Conservation (phyloP, 2,888 invertebrate genomes). For the Isoperla grammatica region DNA sequence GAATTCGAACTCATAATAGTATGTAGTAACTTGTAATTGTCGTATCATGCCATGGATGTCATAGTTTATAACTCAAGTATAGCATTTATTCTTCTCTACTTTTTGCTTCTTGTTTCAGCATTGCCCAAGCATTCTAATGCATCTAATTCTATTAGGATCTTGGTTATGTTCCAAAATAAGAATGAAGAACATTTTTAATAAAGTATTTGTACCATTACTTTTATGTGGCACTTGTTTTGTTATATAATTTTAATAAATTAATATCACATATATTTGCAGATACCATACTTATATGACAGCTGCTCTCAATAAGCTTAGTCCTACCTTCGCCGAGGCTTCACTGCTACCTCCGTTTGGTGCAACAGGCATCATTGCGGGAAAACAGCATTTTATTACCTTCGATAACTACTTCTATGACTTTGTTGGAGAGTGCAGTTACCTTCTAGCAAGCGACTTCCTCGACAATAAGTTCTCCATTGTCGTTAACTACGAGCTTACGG, state of each 20-base stretch:
- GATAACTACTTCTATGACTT: conserved; percentile 46
- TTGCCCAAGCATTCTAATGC: too few species aligned
- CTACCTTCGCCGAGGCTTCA: conserved; percentile 23
- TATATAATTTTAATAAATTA: too few species aligned
- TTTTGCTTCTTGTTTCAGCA: too few species aligned
- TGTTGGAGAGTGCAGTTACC: conserved; percentile 46
- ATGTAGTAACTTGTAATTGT: too few species aligned
- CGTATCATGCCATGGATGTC: too few species aligned
- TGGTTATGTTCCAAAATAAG: too few species aligned
- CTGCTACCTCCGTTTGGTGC: conserved; percentile 25
- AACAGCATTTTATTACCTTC: conserved; percentile 47
- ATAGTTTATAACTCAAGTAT: too few species aligned
- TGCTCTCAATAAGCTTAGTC: conserved; percentile 32
- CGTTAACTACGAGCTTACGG: conserved; percentile 45
- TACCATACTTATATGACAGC: conserved; percentile 33
- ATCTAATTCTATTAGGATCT: too few species aligned
- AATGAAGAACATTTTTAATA: too few species aligned
- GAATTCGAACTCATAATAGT: too few species aligned
- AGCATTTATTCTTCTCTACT: too few species aligned
- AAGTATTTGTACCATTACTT: neutral
- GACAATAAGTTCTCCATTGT: conserved; percentile 46
- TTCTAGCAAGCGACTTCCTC: conserved; percentile 46
- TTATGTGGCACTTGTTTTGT: neutral
- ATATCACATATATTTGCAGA: conserved; percentile 17
- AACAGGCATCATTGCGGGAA: conserved; percentile 43